Base-by-base conservation (phyloP, 2,797 vertebrate genomes). In the Discoglossus pictus region DNA sequence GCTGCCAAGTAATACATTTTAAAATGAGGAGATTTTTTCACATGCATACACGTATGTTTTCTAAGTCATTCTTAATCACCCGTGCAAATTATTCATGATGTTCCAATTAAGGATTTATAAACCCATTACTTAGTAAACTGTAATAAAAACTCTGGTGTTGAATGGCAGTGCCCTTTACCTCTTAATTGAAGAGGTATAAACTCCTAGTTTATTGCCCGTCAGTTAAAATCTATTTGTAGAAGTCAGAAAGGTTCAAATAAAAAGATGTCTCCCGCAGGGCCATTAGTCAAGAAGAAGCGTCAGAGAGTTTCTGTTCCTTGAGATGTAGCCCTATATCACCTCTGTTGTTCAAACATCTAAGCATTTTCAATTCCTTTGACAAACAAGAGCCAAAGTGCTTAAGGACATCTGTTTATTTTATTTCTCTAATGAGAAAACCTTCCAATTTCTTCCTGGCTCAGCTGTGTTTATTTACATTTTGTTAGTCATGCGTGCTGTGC, bases 391-490 rank as follows among this genome's bases (percentile, higher is more conserved):
- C 87, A 82, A 84, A 90, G 86, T 86, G 87, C 84, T 90, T 88
- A 87, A 83, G 83, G 83, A 85, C 85, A 86, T 87, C 85, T 90
- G 87, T 89, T 89, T 90, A 89, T 90, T 91, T 89, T 89, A 88
- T 87, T 89, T 87, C 87, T 89, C 84, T 90, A 89, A 91, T 86
- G 87, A 89, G 87, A 90, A 91, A 89, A 87, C 86, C 87, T 87
- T 85, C 82, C 83, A 62, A 65, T 79, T 84, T 84, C 86, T 84
- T 77, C 65, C 58, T 59, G 74, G 79, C 85, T 89, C 89, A 89
- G 88, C 88, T 90, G 88, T 90, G 88, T 90, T 90, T 91, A 88
- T 90, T 90, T 88, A 86, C 84, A 75, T 84, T 87, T 80, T 77
- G 81, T 81, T 81, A 82, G 83, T 85, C 84, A 73, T 82, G 80